Base-by-base conservation (phyloP, 2,888 invertebrate genomes). In the Rhogogaster chlorosoma region DNA sequence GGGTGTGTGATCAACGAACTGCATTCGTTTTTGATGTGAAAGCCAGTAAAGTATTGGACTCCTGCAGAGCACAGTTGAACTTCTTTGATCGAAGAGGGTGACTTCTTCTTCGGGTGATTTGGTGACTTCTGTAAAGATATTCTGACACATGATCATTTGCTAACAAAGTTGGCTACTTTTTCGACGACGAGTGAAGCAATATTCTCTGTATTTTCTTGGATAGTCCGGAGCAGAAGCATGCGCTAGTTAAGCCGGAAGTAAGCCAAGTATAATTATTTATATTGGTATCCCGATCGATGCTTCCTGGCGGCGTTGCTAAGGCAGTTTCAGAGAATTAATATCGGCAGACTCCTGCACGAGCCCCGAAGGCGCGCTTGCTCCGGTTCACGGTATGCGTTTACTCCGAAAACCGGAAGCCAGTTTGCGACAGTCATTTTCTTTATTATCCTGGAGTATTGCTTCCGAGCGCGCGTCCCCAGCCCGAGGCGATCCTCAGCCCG, bases 381-480 rank as follows among this genome's bases (percentile, higher is more conserved):
- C 61, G 32, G 57, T 22, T 80, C 29, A 9, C 3, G 42, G 61
- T 61, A 61, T 61, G 61, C 80, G 80, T 38, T 61, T 61, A 61
- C 57, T 80, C 29, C 22, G 42, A 61, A 61, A 80, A 80, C 80
- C 61, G 80, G 80, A 80, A 61, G 57, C 80, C 57, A 61, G 57
- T 61, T 80, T 18, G 77, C 77, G 80, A 80, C 80, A 80, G 80
- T 80, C 80, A 80, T 80, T 80, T 61, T 80, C 80, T 80, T 80
- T 80, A 80, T 80, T 80, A 80, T 80, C 80, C 80, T 26, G 61
- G 38, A 61, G 61, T 80, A 80, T 80, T 80, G 36, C 80, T 77
- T 77, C 73, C 73, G 73, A 15, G 53, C 53, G 29, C 29, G 29
- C 26, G 18, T 53, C 80, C 38, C 61, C 22, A 38, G 80, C 80